Conservation (phyloP, 2,113 vertebrate genomes). For the Orthochromis malagaraziensis region DNA sequence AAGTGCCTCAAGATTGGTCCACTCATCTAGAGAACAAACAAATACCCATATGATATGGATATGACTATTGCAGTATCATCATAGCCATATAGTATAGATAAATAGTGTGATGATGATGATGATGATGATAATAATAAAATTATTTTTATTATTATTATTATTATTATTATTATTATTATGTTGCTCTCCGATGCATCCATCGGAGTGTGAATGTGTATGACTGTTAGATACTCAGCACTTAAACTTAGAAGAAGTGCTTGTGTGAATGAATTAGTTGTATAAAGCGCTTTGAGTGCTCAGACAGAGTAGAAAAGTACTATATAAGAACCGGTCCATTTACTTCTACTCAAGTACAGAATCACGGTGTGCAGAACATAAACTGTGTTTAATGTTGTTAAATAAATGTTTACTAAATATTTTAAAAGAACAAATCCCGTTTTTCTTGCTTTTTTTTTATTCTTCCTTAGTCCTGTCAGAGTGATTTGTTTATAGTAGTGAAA, state of each 20-base stretch:
- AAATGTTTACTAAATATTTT: not conserved
- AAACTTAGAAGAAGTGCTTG: not conserved
- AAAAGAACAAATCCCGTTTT: not conserved
- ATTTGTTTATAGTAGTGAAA: not conserved
- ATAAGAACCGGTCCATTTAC: not conserved
- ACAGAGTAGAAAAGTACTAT: not conserved
- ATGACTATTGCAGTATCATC: not conserved
- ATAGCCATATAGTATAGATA: not conserved
- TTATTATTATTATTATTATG: rapidly evolving
- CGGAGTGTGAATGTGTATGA: no score
- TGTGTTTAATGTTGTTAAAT: not conserved
- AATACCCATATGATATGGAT: not conserved
- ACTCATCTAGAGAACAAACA: not conserved
- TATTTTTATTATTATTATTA: rapidly evolving
- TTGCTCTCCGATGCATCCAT: no score
- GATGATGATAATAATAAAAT: rapidly evolving
- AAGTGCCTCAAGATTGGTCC: not conserved
- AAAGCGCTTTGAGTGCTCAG: not conserved
- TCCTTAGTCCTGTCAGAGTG: not conserved
- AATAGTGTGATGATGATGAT: not conserved
- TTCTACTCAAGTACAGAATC: not conserved
- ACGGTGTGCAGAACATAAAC: not conserved
- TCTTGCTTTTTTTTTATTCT: not conserved
- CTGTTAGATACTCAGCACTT: no score
- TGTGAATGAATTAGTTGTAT: not conserved